Evolutionary conservation across 2,888 invertebrate species (phyloP), one percentile per base, ranked within the genome.

Genomic region (Abscondita cerata): DNA sequence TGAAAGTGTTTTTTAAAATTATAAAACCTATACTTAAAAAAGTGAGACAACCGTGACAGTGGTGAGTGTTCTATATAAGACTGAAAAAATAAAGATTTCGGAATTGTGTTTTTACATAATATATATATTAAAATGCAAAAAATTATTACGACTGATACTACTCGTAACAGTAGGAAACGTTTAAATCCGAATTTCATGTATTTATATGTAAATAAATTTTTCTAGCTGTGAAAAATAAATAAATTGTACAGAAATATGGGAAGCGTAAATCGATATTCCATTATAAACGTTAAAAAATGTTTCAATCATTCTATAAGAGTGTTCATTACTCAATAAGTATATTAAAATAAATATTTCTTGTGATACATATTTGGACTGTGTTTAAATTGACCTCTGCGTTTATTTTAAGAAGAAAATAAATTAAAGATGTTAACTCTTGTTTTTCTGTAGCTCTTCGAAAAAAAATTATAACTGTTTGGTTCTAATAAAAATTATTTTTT

Each of bases 191-290:
- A 58, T 58, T 58, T 58, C 58, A 52, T 58, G 48, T 57, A 58
- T 52, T 52, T 58, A 46, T 19, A 33, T 31, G 58, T 58, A 58
- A 2, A 58, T 52, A 58, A 34, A 44, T 44, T 73, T 74, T 74
- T 73, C 72, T 76, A 76, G 75, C 76, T 76, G 77, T 76, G 75
- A 76, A 71, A 70, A 58, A 72, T 68, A 73, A 75, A 74, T 73
- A 72, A 11, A 18, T 44, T 33, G 19, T 20, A 47, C 48, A 25
- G 2, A 25, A 25, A 4, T 4, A 25, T 25, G 2, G 25, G 25
- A 25, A 25, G 6, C 31, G 31, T 12, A 48, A 2, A 48, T 48
- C 12, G 16, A 33, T 48, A 33, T 33, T 48, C 25, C 19, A 48
- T 48, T 44, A 44, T 68, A 66, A 64, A 71, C 12, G 19, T 47